A percentile compares a stretch with the other conserved stretches of the same genome.
phyloP scores from a whole-genome alignment of 2,888 invertebrate species.

The Torymus aiolomorphi region DNA sequence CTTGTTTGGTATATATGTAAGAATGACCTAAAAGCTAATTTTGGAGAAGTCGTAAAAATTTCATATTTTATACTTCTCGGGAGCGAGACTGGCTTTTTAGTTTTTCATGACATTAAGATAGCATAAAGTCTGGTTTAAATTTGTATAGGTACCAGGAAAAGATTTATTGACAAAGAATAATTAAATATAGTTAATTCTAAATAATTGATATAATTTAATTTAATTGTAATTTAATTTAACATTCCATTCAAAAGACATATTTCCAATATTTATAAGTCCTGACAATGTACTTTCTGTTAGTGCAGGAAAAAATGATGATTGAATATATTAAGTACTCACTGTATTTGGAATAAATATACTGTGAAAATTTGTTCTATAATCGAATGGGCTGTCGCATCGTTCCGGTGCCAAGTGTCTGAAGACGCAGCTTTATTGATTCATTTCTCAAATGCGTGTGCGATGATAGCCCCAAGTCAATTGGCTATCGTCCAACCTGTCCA shows the following conservation, averaged over 20 bases:
- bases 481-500: constrained; percentile 38
- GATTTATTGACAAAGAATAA: constrained; percentile 23
- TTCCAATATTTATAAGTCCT: no score
- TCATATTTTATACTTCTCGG: constrained; percentile 41
- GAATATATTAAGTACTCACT: no score
- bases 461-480: constrained; percentile 31
- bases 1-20: constrained; percentile 29
- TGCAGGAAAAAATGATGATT: no score
- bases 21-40: constrained; percentile 43
- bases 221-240: no score
- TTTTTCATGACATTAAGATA: constrained; percentile 27
- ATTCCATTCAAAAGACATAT: no score
- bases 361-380: no score
- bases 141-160: constrained; percentile 10
- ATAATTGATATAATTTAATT: no score
- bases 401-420: background rate
- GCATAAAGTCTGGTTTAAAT: constrained; percentile 20
- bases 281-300: no score
- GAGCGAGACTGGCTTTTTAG: constrained; percentile 35
- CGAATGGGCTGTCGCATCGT: background rate
- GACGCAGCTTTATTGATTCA: constrained; percentile 60
- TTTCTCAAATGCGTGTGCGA: constrained; percentile 43
- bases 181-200: background rate
- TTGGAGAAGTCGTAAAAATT: constrained; percentile 43
- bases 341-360: no score